Evolutionary conservation across 2,113 vertebrate genomes (phyloP).

Genomic region (Tetrax tetrax): DNA sequence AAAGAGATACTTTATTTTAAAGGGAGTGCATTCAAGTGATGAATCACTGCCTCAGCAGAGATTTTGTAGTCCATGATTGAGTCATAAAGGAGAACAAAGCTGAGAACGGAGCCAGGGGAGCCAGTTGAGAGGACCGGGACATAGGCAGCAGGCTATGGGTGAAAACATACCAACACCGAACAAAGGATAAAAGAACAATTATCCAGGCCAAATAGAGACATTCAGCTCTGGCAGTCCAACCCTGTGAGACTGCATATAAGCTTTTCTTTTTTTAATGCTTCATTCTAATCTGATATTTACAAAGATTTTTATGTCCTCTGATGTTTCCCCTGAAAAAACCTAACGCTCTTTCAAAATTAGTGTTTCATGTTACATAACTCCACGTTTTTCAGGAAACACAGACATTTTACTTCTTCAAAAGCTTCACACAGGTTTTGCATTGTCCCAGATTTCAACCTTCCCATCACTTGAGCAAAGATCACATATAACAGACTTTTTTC

Average conservation of each 20-base stretch:
- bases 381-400: slow-evolving; percentile 7
- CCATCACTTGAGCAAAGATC: background rate
- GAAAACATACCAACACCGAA: background rate
- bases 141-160: background rate
- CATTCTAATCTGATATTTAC: slow-evolving; percentile 50
- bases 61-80: slow-evolving; percentile 28
- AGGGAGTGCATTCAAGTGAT: slow-evolving; percentile 22
- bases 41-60: slow-evolving; percentile 45
- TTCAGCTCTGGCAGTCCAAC: background rate
- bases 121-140: slow-evolving; percentile 14
- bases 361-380: background rate
- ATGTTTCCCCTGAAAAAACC: slow-evolving; percentile 7
- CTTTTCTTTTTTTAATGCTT: background rate
- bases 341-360: slow-evolving; percentile 6
- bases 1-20: slow-evolving; percentile 20
- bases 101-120: background rate
- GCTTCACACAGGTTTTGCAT: background rate
- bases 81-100: slow-evolving; percentile 46
- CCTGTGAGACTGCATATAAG: background rate
- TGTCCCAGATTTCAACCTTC: slow-evolving; percentile 20
- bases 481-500: background rate
- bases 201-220: slow-evolving; percentile 39
- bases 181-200: slow-evolving; percentile 51
- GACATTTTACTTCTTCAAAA: background rate
- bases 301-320: slow-evolving; percentile 26